These are phyloP conservation scores for Paedocypris sp. DNA, from an alignment of 2,113 vertebrate genomes.

Conservation along the genomic window DNA sequence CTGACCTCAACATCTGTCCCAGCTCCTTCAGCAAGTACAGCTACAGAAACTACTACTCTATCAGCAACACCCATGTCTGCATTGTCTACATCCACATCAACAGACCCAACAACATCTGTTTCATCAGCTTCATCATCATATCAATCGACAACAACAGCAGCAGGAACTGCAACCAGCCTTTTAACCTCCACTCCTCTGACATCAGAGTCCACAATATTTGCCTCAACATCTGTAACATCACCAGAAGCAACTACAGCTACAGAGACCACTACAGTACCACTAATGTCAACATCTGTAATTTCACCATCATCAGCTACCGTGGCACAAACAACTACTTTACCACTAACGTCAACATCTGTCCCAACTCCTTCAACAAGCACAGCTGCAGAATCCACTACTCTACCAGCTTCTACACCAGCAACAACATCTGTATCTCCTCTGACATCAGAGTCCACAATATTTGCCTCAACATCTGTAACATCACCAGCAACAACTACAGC, in stretches of 20 bases:
- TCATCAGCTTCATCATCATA: background rate
- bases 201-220: too few species aligned
- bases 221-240: background rate
- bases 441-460: too few species aligned
- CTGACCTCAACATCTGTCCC: background rate
- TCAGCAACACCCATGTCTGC: background rate
- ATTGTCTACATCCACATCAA: background rate
- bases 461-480: background rate
- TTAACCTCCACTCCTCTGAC: too few species aligned
- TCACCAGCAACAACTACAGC: background rate
- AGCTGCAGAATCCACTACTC: background rate
- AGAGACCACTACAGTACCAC: background rate
- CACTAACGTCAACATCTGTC: too few species aligned
- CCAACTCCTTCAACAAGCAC: background rate
- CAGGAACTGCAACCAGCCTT: background rate
- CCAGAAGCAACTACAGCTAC: background rate
- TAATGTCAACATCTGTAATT: background rate
- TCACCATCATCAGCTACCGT: too few species aligned
- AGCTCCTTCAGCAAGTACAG: background rate
- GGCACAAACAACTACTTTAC: too few species aligned
- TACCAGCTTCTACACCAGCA: background rate
- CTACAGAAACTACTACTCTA: background rate
- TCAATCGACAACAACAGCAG: background rate
- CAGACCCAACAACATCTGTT: background rate
- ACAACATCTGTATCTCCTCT: too few species aligned